Evolutionary conservation across 2,113 vertebrate genomes (phyloP).

Genomic region (Bufo bufo): DNA sequence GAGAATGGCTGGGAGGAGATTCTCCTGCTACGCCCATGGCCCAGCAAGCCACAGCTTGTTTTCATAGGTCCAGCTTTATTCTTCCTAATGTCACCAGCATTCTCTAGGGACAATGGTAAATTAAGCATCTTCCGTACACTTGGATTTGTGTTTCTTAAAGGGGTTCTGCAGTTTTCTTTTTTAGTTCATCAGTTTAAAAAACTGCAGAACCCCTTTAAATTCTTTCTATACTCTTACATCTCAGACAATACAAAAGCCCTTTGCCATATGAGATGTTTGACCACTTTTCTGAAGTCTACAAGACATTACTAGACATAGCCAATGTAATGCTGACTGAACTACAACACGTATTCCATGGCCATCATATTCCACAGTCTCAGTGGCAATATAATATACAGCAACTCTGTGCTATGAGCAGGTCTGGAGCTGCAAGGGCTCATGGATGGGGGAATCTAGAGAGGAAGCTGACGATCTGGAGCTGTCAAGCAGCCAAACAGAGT

Average conservation of each 20-base stretch:
- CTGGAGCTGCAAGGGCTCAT: no score
- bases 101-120: background rate
- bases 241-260: background rate
- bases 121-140: background rate
- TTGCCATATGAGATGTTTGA: background rate
- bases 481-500: no score
- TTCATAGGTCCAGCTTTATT: constrained; percentile 15
- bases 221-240: background rate
- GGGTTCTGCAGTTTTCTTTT: no score
- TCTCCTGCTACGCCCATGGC: constrained; percentile 1
- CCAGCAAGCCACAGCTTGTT: constrained; percentile 36
- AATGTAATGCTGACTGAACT: background rate
- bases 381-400: no score
- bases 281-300: background rate
- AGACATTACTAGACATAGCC: background rate
- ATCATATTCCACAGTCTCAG: background rate
- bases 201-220: no score
- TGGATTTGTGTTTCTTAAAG: background rate
- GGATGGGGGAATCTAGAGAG: no score
- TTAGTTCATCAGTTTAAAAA: no score
- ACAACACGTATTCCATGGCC: background rate
- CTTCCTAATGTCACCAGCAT: background rate
- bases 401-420: no score
- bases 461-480: no score
- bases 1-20: constrained; percentile 12